phyloP scores from a whole-genome alignment of 2,113 vertebrate species.

The Lates calcarifer region DNA sequence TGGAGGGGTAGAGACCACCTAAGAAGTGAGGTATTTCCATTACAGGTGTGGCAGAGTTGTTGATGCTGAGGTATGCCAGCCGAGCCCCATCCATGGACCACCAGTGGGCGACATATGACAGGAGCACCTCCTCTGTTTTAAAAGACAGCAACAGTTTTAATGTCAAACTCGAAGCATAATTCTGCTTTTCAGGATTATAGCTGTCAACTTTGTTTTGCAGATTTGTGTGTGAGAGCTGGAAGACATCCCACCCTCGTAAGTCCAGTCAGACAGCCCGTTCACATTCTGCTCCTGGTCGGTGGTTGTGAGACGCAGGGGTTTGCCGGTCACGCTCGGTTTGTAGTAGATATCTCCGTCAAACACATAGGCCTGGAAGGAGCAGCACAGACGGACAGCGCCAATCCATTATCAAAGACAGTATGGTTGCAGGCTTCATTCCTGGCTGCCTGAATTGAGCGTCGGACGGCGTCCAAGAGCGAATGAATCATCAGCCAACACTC shows the following conservation, averaged over 20 bases:
- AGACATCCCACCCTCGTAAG: constrained; percentile 83
- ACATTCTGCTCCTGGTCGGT: constrained; percentile 76
- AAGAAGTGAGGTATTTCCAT: constrained; percentile 89
- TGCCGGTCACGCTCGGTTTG: constrained; percentile 77
- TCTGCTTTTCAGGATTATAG: neutral
- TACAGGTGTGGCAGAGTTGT: constrained; percentile 87
- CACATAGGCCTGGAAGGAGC: constrained; percentile 81
- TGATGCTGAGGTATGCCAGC: constrained; percentile 86
- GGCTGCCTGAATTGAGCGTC: constrained; percentile 44
- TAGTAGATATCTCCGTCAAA: constrained; percentile 88
- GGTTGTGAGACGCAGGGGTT: constrained; percentile 81
- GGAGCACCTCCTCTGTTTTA: constrained; percentile 85
- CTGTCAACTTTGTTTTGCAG: neutral
- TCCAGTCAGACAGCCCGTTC: constrained; percentile 88
- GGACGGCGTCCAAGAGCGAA: constrained; percentile 56
- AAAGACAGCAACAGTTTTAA: neutral
- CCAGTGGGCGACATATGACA: constrained; percentile 84
- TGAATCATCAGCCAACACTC: constrained; percentile 51
- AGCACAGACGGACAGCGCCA: constrained; percentile 43
- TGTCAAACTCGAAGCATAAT: neutral
- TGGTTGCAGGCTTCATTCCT: constrained; percentile 43
- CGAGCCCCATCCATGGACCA: constrained; percentile 87
- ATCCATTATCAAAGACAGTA: constrained; percentile 64
- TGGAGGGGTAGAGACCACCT: constrained; percentile 85
- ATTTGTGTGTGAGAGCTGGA: neutral